These are phyloP conservation scores for Donacobius atricapilla DNA, from an alignment of 2,113 vertebrate species.

Conservation along the genomic window DNA sequence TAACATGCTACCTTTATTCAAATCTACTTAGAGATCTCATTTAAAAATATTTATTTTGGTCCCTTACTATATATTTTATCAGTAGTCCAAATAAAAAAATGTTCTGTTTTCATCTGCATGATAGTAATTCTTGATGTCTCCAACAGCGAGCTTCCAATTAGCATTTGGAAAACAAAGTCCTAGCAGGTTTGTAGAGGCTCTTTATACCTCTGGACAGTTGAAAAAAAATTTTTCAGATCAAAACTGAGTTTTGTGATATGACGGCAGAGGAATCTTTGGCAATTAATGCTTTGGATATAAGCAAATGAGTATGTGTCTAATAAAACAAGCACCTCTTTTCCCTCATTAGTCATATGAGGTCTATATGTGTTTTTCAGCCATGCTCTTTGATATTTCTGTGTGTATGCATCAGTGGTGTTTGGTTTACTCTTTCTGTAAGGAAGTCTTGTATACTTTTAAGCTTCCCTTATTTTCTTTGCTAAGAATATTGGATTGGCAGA, in stretches of 20 bases:
- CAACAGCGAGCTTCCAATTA: background rate
- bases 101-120: background rate
- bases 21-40: background rate
- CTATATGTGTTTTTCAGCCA: background rate
- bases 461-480: background rate
- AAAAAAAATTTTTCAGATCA: background rate
- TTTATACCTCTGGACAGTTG: background rate
- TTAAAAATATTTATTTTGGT: background rate
- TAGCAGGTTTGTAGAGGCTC: background rate
- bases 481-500: background rate
- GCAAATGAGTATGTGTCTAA: background rate
- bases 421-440: background rate
- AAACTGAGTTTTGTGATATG: background rate
- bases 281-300: background rate
- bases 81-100: background rate
- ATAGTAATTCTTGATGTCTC: background rate
- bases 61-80: background rate
- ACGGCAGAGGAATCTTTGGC: background rate
- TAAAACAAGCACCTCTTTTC: background rate
- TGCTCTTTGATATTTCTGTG: background rate
- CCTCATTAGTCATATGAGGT: background rate
- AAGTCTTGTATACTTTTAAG: background rate
- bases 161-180: background rate
- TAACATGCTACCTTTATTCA: background rate
- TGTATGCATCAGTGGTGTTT: background rate